Evolutionary conservation across 2,113 vertebrate genomes (phyloP), one percentile per base, ranked within the genome.

Genomic region (Ginglymostoma cirratum): DNA sequence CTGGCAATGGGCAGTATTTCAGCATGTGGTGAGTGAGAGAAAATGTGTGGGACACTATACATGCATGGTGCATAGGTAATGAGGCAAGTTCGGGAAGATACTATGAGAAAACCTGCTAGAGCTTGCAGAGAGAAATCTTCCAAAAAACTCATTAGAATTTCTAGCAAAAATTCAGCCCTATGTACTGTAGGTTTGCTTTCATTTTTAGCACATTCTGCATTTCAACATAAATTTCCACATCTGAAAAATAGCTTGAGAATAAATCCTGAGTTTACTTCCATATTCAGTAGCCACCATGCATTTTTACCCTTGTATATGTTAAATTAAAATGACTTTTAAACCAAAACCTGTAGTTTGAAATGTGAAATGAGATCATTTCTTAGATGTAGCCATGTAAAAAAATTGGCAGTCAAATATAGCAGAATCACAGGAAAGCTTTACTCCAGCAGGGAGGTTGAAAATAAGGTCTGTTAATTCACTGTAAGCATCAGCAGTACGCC

Each of bases 291-390:
- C 92, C n/a, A 23, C 21, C 10, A 24, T 45, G 42, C 24, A 52
- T 14, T 90, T 90, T 55, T 90, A 90, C 24, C 10, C 52, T 17
- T 23, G 15, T 52, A 7, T 52, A 93, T 52, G 42, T 48, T 72
- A 72, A 90, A 95, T 6, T 93, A 24, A 72, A 52, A 70, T 17
- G n/a, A 95, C 72, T 95, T 45, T 95, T 93, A 48, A 72, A 95
- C 15, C 1, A 76, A 95, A 72, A 3, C 94, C 67, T 48, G 66
- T 72, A 52, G 17, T 52, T 95, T 76, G 30, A 72, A 42, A 5
- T 72, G 42, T 70, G 69, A 72, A 72, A 72, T 76, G 27, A 95
- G 67, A 24, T 70, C 23, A 94, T 38, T 70, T 72, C 27, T 95
- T 72, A 34, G 23, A 69, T 38, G 24, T 23, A 70, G 66, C 65